phyloP scores from a whole-genome alignment of 2,797 vertebrate species.

The Pseudomugil gertrudae region DNA sequence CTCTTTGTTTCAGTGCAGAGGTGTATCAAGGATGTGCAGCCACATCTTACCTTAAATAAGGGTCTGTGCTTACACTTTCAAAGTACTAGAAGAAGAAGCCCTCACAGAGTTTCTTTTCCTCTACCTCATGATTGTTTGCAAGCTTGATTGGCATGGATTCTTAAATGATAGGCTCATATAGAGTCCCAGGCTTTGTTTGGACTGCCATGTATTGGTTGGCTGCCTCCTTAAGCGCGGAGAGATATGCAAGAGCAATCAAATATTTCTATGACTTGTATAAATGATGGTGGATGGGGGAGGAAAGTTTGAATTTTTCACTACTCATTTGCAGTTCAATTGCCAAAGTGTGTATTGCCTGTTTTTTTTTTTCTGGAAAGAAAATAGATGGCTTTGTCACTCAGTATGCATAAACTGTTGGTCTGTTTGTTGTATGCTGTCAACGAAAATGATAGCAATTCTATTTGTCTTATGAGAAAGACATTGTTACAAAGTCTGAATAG shows the following conservation, averaged over 20 bases:
- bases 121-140: slow-evolving; percentile 66
- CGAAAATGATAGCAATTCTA: slow-evolving; percentile 78
- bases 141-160: slow-evolving; percentile 72
- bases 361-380: slow-evolving; percentile 78
- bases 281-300: slow-evolving; percentile 64
- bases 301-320: slow-evolving; percentile 76
- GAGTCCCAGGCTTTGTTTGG: slow-evolving; percentile 67
- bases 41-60: slow-evolving; percentile 72
- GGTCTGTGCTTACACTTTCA: slow-evolving; percentile 72
- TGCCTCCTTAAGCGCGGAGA: slow-evolving; percentile 75
- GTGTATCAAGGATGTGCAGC: slow-evolving; percentile 66
- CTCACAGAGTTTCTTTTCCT: slow-evolving; percentile 52
- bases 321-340: slow-evolving; percentile 83
- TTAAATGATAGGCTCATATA: slow-evolving; percentile 76
- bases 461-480: slow-evolving; percentile 76
- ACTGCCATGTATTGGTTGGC: slow-evolving; percentile 52
- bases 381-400: slow-evolving; percentile 82
- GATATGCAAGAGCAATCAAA: slow-evolving; percentile 81
- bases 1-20: slow-evolving; percentile 57
- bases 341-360: slow-evolving; percentile 77
- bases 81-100: slow-evolving; percentile 61
- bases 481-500: slow-evolving; percentile 72
- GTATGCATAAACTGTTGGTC: slow-evolving; percentile 79
- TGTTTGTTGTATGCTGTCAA: slow-evolving; percentile 77
- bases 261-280: slow-evolving; percentile 78